Evolutionary conservation across 2,797 vertebrate species (phyloP).

Genomic region (Acipenser oxyrinchus): DNA sequence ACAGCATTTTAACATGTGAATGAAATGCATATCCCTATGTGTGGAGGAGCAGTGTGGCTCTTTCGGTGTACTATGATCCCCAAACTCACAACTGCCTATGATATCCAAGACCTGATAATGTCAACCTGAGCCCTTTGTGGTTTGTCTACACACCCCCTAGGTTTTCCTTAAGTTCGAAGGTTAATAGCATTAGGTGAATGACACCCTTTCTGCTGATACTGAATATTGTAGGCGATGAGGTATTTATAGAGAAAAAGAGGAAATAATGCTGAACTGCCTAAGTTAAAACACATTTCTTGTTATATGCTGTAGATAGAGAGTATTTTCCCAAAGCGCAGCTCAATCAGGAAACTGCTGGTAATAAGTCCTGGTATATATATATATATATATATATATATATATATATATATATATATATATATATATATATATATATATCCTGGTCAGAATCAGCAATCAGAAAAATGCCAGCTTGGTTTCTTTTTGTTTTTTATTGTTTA

Average conservation of each 20-base stretch:
- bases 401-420: no score
- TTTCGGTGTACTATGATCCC: no score
- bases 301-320: not conserved
- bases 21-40: no score
- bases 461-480: not conserved
- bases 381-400: no score
- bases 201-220: conserved; percentile 22
- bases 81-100: not conserved
- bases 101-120: conserved; percentile 17
- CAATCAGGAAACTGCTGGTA: conserved; percentile 25
- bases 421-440: not conserved
- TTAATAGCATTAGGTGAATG: conserved; percentile 36
- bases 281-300: conserved; percentile 21
- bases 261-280: conserved; percentile 24
- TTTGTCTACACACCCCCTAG: conserved; percentile 23
- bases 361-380: conserved; percentile 23
- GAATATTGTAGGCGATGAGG: conserved; percentile 35
- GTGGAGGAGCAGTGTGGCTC: no score
- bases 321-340: conserved; percentile 32
- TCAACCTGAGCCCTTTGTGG: conserved; percentile 23
- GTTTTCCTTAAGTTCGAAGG: conserved; percentile 26
- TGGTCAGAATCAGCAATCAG: not conserved
- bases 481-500: not conserved
- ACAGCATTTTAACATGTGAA: no score
- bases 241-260: conserved; percentile 27